A percentile compares a stretch with the other conserved stretches of the same genome.
Evolutionary conservation across 1,140 invertebrate species (phyloP).

Genomic region (Platorchestia sp.): DNA sequence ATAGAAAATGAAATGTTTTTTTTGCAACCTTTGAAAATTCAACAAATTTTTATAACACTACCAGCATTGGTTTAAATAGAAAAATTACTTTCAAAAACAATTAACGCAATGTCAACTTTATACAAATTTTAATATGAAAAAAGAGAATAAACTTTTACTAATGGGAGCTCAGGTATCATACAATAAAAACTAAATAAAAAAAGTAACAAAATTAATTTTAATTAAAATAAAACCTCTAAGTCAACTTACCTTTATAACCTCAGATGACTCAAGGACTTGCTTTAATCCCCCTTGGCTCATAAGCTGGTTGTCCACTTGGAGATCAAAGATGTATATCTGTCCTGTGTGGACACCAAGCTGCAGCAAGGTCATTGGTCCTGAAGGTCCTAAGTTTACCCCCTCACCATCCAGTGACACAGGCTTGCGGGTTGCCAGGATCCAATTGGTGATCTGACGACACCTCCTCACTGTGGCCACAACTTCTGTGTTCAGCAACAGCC

Average conservation of each 20-base stretch:
- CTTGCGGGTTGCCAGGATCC: slow-evolving; percentile 78
- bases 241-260: slow-evolving; percentile 83
- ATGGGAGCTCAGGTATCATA: no score
- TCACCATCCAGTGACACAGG: slow-evolving; percentile 88
- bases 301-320: slow-evolving; percentile 86
- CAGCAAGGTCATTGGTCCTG: slow-evolving; percentile 80
- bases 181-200: no score
- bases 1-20: no score
- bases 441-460: slow-evolving; percentile 80
- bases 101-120: no score
- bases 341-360: slow-evolving; percentile 86
- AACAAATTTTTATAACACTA: no score
- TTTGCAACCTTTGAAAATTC: no score
- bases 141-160: no score
- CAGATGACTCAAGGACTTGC: slow-evolving; percentile 83
- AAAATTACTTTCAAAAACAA: no score
- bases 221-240: background rate
- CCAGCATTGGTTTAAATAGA: no score
- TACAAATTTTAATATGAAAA: no score
- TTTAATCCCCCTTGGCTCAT: slow-evolving; percentile 84
- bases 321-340: slow-evolving; percentile 88
- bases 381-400: slow-evolving; percentile 88
- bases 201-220: no score
- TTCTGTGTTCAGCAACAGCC: slow-evolving; percentile 83
- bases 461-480: slow-evolving; percentile 84